A percentile compares a stretch with the other conserved stretches of the same genome.
phyloP scores from a whole-genome alignment of 2,113 vertebrate genomes.

The Pelobates fuscus region DNA sequence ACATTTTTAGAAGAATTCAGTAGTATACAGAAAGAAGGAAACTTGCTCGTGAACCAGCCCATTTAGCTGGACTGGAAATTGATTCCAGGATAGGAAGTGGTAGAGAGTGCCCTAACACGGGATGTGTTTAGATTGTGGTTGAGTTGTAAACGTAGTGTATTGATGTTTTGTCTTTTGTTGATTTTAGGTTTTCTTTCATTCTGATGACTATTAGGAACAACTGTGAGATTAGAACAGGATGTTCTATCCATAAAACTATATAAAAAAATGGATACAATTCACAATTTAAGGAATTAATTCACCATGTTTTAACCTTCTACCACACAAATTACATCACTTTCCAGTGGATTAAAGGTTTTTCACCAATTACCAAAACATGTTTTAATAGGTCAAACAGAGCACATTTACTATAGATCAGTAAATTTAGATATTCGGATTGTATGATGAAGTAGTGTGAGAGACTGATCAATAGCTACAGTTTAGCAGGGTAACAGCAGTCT shows the following conservation, averaged over 20 bases:
- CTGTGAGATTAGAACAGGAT: background rate
- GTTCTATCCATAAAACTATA: background rate
- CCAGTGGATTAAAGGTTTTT: too few relatives aligned
- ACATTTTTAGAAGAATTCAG: conserved; percentile 34
- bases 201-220: background rate
- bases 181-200: background rate
- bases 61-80: conserved; percentile 2
- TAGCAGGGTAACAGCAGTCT: too few relatives aligned
- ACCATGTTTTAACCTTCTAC: too few relatives aligned
- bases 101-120: background rate
- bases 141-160: background rate
- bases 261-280: too few relatives aligned
- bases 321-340: too few relatives aligned
- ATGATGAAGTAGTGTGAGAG: too few relatives aligned
- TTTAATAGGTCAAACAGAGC: too few relatives aligned
- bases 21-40: conserved; percentile 8
- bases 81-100: background rate
- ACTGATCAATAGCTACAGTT: too few relatives aligned
- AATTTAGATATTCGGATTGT: too few relatives aligned
- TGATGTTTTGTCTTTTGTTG: background rate
- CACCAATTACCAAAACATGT: too few relatives aligned
- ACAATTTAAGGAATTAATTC: too few relatives aligned
- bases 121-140: conserved; percentile 19
- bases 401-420: too few relatives aligned
- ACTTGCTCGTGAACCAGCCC: background rate